Conservation (phyloP, 2,113 vertebrate species). For the Cyprinus carpio region DNA sequence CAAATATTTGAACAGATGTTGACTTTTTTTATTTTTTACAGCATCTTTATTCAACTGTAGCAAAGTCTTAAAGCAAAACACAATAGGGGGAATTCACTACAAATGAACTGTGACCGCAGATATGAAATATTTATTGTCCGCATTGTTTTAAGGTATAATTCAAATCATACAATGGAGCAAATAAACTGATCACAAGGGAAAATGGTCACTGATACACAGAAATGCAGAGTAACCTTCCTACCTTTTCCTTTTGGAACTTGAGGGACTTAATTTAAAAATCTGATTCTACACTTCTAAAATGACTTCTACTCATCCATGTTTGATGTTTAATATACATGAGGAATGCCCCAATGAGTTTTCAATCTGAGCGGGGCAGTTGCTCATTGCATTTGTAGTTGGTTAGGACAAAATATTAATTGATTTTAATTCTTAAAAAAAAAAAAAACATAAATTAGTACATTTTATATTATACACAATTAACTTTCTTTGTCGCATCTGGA, state of each 20-base stretch:
- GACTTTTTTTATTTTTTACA: conserved; percentile 18
- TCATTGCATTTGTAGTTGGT: background rate
- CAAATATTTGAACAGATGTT: conserved; percentile 54
- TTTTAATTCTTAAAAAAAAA: background rate
- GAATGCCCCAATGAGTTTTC: background rate
- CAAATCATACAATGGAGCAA: background rate
- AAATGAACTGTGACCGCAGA: conserved; percentile 9
- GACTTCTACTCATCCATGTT: background rate
- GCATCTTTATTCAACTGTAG: conserved; percentile 21
- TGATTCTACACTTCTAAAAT: background rate
- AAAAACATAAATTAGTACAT: background rate
- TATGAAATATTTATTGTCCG: background rate
- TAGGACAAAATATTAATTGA: background rate
- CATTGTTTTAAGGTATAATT: background rate
- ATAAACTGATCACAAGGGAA: background rate
- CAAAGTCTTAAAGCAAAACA: background rate
- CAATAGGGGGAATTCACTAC: background rate
- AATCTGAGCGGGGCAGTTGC: background rate
- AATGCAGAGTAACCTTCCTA: background rate
- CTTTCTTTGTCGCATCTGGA: background rate
- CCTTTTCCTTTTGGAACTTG: background rate
- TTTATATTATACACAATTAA: background rate
- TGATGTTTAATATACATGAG: background rate
- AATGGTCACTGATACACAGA: background rate
- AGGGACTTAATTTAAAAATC: background rate